Conservation (phyloP, 2,888 invertebrate species). For the Gerris lacustris region DNA sequence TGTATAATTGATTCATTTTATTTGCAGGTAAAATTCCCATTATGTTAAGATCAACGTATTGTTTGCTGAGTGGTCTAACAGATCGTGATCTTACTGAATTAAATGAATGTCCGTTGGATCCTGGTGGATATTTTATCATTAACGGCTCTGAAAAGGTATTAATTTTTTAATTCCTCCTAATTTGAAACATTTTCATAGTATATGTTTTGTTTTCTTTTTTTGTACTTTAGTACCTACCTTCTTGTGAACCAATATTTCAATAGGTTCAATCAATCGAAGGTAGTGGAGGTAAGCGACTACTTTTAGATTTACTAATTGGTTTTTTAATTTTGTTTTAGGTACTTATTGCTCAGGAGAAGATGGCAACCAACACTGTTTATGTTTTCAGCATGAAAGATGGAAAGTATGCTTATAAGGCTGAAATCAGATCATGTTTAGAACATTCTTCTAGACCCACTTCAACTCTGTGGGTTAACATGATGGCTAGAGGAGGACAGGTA, state of each 20-base stretch:
- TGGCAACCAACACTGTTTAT: constrained; percentile 99
- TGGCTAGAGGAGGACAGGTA: constrained; percentile 87
- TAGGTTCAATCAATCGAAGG: too few species aligned
- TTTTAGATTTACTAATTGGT: too few species aligned
- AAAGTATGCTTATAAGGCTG: constrained; percentile 96
- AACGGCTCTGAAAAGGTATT: constrained; percentile 92
- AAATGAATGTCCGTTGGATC: constrained; percentile 98
- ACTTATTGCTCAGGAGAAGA: constrained; percentile 97
- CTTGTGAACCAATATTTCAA: too few species aligned
- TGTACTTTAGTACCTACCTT: too few species aligned
- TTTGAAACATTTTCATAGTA: background rate
- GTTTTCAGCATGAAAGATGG: constrained; percentile 99
- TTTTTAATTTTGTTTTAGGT: constrained; percentile 40
- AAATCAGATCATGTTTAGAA: constrained; percentile 88
- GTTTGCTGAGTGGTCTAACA: constrained; percentile 80
- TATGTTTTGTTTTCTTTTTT: too few species aligned
- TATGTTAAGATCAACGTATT: constrained; percentile 96
- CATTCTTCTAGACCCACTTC: constrained; percentile 82
- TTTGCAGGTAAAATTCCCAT: constrained; percentile 82
- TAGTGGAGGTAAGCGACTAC: too few species aligned
- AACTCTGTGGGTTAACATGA: constrained; percentile 98
- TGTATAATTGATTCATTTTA: background rate
- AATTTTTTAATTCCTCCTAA: background rate
- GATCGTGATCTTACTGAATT: constrained; percentile 99
- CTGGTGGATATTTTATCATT: constrained; percentile 98